phyloP scores from a whole-genome alignment of 2,113 vertebrate genomes.

The Dasyprocta punctata region DNA sequence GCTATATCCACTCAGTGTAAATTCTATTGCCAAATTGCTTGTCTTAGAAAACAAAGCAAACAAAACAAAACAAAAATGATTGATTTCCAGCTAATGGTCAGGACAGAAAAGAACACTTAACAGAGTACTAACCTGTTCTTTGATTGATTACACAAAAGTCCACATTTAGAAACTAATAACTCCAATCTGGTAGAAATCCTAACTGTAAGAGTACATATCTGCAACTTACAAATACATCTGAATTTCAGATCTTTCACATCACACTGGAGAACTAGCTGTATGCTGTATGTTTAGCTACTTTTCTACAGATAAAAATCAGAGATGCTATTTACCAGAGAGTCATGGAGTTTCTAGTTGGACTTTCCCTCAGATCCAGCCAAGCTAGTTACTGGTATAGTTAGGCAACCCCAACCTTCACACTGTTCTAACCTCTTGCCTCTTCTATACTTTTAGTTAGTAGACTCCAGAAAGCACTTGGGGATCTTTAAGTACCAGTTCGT shows the following conservation, averaged over 20 bases:
- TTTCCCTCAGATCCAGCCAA: neutral
- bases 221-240: neutral
- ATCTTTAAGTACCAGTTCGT: neutral
- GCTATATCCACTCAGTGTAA: neutral
- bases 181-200: neutral
- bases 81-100: neutral
- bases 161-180: conserved; percentile 13
- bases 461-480: neutral
- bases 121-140: neutral
- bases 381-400: neutral
- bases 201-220: neutral
- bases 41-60: neutral
- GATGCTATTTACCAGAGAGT: neutral
- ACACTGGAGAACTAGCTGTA: neutral
- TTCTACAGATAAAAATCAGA: neutral
- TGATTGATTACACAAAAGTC: neutral
- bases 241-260: neutral
- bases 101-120: neutral
- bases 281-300: neutral
- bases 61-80: neutral
- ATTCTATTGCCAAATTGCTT: neutral
- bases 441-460: neutral
- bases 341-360: neutral
- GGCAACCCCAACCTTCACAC: neutral
- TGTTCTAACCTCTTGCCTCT: neutral